phyloP scores from a whole-genome alignment of 2,113 vertebrate species.

The Dendrocopos noguchii region DNA sequence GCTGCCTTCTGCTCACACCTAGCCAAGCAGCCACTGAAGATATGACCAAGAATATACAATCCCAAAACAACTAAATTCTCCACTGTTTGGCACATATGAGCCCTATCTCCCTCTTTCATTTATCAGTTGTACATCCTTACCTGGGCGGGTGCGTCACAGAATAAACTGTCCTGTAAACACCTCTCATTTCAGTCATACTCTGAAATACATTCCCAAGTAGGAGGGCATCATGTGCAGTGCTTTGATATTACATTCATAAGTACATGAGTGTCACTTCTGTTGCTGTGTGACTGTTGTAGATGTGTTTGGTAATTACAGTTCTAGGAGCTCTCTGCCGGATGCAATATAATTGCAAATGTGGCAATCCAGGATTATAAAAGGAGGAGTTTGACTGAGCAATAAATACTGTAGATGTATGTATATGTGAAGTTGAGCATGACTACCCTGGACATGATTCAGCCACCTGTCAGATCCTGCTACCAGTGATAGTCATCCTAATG shows the following conservation, averaged over 20 bases:
- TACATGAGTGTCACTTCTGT: constrained; percentile 31
- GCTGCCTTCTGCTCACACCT: background rate
- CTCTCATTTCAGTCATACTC: background rate
- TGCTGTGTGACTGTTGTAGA: constrained; percentile 45
- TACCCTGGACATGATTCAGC: constrained; percentile 46
- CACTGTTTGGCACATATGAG: rapidly evolving
- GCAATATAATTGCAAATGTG: constrained; percentile 52
- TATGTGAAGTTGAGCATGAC: constrained; percentile 14
- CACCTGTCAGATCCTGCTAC: constrained; percentile 50
- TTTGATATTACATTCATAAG: background rate
- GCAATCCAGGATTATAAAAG: constrained; percentile 53
- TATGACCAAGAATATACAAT: background rate
- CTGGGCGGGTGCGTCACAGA: background rate
- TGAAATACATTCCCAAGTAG: background rate
- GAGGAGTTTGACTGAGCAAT: constrained; percentile 52
- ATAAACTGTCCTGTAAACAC: constrained; percentile 16
- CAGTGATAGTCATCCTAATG: background rate
- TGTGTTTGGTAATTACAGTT: constrained; percentile 65
- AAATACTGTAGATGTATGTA: background rate
- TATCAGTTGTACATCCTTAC: background rate
- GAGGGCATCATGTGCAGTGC: background rate
- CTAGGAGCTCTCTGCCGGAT: constrained; percentile 24
- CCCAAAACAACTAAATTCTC: background rate
- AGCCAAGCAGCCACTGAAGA: background rate
- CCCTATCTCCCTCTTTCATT: background rate